Percentiles rank a stretch among this genome's conserved stretches.
Evolutionary conservation across 2,797 vertebrate species (phyloP).

Genomic region (Parambassis ranga): DNA sequence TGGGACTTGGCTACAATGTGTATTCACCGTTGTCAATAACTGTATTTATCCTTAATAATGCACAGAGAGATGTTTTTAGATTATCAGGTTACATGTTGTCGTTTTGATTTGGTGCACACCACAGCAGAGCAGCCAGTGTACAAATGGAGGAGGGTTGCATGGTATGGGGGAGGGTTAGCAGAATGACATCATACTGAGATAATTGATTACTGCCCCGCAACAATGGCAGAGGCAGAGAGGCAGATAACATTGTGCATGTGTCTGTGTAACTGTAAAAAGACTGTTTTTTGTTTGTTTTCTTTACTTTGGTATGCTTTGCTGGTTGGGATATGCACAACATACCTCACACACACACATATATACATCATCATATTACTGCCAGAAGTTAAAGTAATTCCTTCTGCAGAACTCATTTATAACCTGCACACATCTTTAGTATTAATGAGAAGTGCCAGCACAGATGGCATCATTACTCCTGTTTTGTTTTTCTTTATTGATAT

Average conservation of each 20-base stretch:
- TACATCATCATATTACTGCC: neutral
- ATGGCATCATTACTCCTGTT: slow-evolving; percentile 9
- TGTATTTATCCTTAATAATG: neutral
- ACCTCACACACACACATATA: neutral
- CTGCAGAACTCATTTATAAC: neutral
- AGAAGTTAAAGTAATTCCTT: neutral
- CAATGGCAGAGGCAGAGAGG: slow-evolving; percentile 41
- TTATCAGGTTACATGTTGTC: neutral
- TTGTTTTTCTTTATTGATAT: neutral
- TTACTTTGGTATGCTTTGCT: neutral
- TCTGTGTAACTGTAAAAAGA: neutral
- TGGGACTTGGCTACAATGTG: slow-evolving; percentile 5
- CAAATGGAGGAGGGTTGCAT: slow-evolving; percentile 23
- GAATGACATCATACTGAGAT: slow-evolving; percentile 74
- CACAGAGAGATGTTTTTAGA: too few species aligned
- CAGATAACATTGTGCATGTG: slow-evolving; percentile 18
- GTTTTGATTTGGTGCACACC: slow-evolving; percentile 1
- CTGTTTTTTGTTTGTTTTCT: neutral
- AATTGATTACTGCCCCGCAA: slow-evolving; percentile 70
- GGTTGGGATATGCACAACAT: neutral
- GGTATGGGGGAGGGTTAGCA: slow-evolving; percentile 62
- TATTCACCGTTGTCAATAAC: neutral
- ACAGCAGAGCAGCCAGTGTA: slow-evolving; percentile 19
- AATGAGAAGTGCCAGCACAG: slow-evolving; percentile 5
- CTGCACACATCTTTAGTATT: slow-evolving; percentile 2